Evolutionary conservation across 2,888 invertebrate genomes (phyloP), one percentile per base, ranked within the genome.

Genomic region (Uropetala carovei): DNA sequence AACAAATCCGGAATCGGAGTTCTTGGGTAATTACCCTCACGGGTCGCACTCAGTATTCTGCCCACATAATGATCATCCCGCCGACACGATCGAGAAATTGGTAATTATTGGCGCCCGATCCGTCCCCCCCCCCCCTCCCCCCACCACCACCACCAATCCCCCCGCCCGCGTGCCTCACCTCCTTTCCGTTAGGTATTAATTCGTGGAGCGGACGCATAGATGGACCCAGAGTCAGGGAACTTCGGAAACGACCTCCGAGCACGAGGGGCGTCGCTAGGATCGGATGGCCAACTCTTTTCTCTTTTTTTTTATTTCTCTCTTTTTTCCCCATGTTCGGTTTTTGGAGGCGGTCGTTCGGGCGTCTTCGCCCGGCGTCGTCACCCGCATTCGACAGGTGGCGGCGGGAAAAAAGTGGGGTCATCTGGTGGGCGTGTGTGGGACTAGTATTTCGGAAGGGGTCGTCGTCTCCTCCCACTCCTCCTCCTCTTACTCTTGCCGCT

Each of bases 321-420:
- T 27, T 43, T 10, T n/a, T 43, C 8, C 7, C 9, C 18, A 1
- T 16, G 58, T 86, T 64, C 60, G 86, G 60, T 64, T 86, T 86
- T 86, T 86, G 30, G 86, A 86, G 58, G 22, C 59, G 59, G 86
- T 60, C 89, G 89, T 64, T 89, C 89, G 89, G 89, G 89, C 68
- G 43, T 89, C 89, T 89, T 89, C 89, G 89, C 68, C 89, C 89
- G 43, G 89, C 89, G 64, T 68, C 89, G 89, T 89, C 89, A 89
- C 5, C 89, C 89, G 89, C 89, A 89, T 89, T 89, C 89, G 89
- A 89, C 89, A 89, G 89, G 89, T 89, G 89, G 89, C 89, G 89
- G 89, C 89, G 89, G 89, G 89, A 89, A 89, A 89, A 89, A 89
- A 89, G 64, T 22, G 43, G n/a, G 89, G 89, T 89, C 89, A 89